Conservation (phyloP, 2,113 vertebrate genomes). For the Ascaphus truei region DNA sequence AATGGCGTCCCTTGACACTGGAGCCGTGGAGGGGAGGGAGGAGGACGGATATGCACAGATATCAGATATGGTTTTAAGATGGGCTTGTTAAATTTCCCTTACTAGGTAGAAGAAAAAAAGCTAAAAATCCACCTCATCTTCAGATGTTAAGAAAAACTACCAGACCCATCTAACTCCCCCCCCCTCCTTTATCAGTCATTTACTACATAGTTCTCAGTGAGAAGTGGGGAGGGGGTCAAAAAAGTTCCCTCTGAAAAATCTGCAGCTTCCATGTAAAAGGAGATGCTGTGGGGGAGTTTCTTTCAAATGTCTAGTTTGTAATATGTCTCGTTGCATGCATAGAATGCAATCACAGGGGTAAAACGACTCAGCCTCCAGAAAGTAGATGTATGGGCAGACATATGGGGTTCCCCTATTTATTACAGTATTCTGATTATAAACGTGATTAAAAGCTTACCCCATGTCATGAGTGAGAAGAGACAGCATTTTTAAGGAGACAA, state of each 20-base stretch:
- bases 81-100: no score
- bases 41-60: no score
- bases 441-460: conserved; percentile 7
- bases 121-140: no score
- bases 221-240: conserved; percentile 27
- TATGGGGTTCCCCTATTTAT: background rate
- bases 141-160: no score
- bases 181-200: conserved; percentile 24
- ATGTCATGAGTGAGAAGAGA: conserved; percentile 4
- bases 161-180: no score
- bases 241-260: conserved; percentile 34
- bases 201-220: conserved; percentile 30
- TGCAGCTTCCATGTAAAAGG: conserved; percentile 34
- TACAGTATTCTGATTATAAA: conserved; percentile 4
- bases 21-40: no score
- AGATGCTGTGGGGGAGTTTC: conserved; percentile 9
- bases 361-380: no score
- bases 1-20: no score
- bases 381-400: no score
- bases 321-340: background rate
- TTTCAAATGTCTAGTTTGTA: no score
- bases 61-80: no score
- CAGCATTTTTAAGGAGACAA: conserved; percentile 2
- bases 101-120: no score
- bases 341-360: background rate